A percentile compares a stretch with the other conserved stretches of the same genome.
These are phyloP conservation scores for Paradoxurus hermaphroditus DNA, from an alignment of 2,113 vertebrate species.

Conservation along the genomic window DNA sequence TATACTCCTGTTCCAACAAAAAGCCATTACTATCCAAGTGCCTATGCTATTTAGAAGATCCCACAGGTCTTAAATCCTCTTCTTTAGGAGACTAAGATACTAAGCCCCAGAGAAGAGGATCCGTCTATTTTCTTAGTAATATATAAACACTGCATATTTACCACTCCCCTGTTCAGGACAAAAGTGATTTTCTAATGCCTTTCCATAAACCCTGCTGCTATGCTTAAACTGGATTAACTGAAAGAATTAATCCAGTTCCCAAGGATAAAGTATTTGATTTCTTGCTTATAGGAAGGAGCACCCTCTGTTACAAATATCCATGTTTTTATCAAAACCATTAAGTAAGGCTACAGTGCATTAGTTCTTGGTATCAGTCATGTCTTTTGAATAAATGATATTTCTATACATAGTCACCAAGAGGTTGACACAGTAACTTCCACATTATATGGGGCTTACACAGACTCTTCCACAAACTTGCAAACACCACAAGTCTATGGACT, in stretches of 20 bases:
- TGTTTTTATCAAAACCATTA: background rate
- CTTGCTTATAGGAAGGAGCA: background rate
- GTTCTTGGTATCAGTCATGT: background rate
- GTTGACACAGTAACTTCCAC: background rate
- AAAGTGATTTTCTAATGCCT: background rate
- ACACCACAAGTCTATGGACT: background rate
- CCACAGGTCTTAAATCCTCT: conserved; percentile 13
- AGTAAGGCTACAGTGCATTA: background rate
- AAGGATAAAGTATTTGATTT: background rate
- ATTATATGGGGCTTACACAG: background rate
- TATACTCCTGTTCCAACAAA: background rate
- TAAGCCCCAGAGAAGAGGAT: background rate
- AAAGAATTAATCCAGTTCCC: background rate
- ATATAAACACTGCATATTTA: background rate
- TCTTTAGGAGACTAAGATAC: background rate
- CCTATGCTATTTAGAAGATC: background rate
- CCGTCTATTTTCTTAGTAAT: background rate
- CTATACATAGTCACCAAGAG: background rate
- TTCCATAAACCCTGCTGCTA: background rate
- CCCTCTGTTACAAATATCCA: background rate
- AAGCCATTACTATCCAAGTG: background rate
- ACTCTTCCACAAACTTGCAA: background rate
- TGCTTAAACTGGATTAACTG: background rate
- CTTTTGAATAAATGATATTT: background rate
- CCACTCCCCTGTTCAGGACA: background rate